Percentiles rank a stretch among this genome's conserved stretches.
These are phyloP conservation scores for Ploceus nigricollis DNA, from an alignment of 2,113 vertebrate genomes.

Conservation along the genomic window DNA sequence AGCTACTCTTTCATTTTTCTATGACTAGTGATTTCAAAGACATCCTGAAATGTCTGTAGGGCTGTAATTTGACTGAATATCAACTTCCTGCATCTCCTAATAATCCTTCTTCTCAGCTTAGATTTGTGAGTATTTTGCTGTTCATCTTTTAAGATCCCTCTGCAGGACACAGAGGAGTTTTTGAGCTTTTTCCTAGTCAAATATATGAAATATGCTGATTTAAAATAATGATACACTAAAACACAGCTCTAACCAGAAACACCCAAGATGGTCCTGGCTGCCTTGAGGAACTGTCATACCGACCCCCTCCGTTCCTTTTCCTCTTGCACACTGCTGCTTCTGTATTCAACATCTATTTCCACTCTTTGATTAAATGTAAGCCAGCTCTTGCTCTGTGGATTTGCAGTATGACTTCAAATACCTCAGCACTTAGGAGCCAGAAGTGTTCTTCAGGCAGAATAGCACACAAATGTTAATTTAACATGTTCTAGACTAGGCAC, in stretches of 20 bases:
- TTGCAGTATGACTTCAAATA: slow-evolving; percentile 43
- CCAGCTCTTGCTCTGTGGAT: slow-evolving; percentile 15
- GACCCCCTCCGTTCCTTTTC: background rate
- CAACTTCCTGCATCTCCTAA: background rate
- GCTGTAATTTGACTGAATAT: background rate
- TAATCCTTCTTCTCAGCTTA: background rate
- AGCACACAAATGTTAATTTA: slow-evolving; percentile 31
- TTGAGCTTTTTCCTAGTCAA: background rate
- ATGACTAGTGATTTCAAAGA: background rate
- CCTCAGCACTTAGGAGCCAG: background rate
- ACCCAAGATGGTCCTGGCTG: background rate
- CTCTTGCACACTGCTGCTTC: background rate
- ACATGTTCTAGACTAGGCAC: slow-evolving; percentile 7
- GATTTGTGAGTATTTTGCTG: background rate
- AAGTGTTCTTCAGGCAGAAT: slow-evolving; percentile 28
- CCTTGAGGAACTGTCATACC: background rate
- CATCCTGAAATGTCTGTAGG: background rate
- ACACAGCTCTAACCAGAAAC: background rate
- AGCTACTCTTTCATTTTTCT: background rate
- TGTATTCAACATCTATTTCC: background rate
- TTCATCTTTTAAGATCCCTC: background rate
- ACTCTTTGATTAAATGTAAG: slow-evolving; percentile 44
- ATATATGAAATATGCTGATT: background rate
- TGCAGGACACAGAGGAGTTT: background rate
- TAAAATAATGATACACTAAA: background rate